Percentiles rank a stretch among this genome's conserved stretches.
These are phyloP conservation scores for Thryonomys swinderianus DNA, from an alignment of 2,113 vertebrate species.

Conservation along the genomic window DNA sequence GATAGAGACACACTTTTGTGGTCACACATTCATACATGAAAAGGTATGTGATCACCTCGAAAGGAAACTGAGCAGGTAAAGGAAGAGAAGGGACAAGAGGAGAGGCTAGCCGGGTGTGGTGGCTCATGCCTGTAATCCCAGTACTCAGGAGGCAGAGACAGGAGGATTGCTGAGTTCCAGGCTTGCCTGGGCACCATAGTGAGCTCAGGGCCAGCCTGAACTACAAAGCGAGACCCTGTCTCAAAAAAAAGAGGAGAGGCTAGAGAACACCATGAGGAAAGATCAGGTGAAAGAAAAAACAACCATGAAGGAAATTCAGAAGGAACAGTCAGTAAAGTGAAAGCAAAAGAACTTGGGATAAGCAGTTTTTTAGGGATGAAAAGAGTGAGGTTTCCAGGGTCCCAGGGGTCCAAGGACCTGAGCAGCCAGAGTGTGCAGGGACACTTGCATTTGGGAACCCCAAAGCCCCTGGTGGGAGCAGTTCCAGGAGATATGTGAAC, in stretches of 20 bases:
- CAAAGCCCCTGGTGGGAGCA: not conserved
- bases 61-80: not conserved
- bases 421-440: not conserved
- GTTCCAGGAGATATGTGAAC: not conserved
- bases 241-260: too few relatives aligned
- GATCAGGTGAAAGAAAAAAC: not conserved
- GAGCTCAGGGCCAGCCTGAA: too few relatives aligned
- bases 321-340: not conserved
- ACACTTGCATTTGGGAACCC: not conserved
- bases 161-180: too few relatives aligned
- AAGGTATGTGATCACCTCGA: not conserved
- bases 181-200: too few relatives aligned
- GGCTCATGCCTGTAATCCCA: too few relatives aligned
- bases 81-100: not conserved
- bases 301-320: not conserved
- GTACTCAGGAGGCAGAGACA: too few relatives aligned
- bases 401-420: not conserved
- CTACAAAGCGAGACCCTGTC: too few relatives aligned
- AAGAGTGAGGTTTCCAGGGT: not conserved
- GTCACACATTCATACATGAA: not conserved
- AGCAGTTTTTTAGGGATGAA: not conserved
- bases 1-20: not conserved
- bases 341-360: not conserved
- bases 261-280: not conserved
- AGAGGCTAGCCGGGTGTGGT: too few relatives aligned